Evolutionary conservation across 2,888 invertebrate species (phyloP), one percentile per base, ranked within the genome.

Genomic region (Brenthis daphne): DNA sequence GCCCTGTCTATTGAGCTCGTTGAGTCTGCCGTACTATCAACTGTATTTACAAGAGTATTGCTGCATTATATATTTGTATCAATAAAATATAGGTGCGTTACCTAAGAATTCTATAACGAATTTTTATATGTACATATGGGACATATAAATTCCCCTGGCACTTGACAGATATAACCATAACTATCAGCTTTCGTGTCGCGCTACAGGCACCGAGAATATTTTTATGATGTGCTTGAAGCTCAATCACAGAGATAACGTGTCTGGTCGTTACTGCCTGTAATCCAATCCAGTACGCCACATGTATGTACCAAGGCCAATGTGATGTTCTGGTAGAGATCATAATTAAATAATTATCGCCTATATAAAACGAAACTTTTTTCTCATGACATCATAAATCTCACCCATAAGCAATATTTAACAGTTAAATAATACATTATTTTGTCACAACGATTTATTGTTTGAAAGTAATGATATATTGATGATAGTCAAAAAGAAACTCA

Each of bases 241-340:
- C 80, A 86, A 88, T 90, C 86, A 85, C 85, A 81, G 79, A 87
- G 87, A 88, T 90, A 89, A 86, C 81, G 78, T 83, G 81, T 80
- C 79, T 80, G 82, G 78, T 82, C 80, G 82, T 84, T 77, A 80
- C 82, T 80, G 80, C 82, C 83, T 81, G 85, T 88, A 87, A 89
- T 83, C 77, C 82, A 83, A 89, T 80, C 82, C 83, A 65, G 78
- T 79, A 76, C 81, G 79, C 85, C 88, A 89, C 85, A 80, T 88
- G 89, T 83, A 81, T 33, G 53, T 81, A 79, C 58, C 51, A 43
- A 53, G 50, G 57, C 43, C 20, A 58, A 79, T 82, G 78, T 78
- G 55, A 79, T 82, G 78, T 78, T 75, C 73, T 77, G 68, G 47
- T 57, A 54, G 64, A 63, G 47, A 20, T 57, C 55, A 11, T 43